These are phyloP conservation scores for Drosophila melanica DNA, from an alignment of 1,140 invertebrate species.

Conservation along the genomic window DNA sequence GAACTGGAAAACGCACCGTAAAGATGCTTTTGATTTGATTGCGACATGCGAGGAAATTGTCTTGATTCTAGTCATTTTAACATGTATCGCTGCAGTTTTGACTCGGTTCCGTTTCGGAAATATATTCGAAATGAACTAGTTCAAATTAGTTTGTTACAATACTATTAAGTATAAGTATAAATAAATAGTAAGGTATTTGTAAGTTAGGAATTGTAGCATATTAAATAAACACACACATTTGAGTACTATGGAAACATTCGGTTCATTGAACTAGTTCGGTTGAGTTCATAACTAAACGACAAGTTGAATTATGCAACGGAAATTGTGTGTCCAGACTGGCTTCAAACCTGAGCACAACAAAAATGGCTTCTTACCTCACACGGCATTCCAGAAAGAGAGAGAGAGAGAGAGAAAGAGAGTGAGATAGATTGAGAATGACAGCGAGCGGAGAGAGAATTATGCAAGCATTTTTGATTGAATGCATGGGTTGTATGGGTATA, in stretches of 20 bases:
- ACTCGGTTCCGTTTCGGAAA: no score
- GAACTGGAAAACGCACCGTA: slow-evolving; percentile 4
- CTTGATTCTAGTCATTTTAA: background rate
- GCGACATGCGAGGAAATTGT: slow-evolving; percentile 23
- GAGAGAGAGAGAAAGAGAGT: background rate
- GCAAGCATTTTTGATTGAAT: slow-evolving; percentile 52
- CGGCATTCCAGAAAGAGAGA: background rate
- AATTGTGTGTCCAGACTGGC: background rate
- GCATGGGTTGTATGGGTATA: slow-evolving; percentile 12
- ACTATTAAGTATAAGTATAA: no score
- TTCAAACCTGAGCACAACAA: background rate
- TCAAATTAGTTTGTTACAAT: background rate
- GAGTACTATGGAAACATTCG: no score
- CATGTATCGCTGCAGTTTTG: background rate
- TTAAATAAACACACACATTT: background rate
- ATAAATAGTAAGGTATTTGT: background rate
- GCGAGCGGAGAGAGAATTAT: slow-evolving; percentile 63
- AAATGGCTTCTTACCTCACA: background rate
- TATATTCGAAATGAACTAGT: background rate
- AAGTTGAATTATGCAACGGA: background rate
- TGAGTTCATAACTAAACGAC: background rate
- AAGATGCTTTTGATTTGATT: slow-evolving; percentile 12
- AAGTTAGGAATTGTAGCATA: no score
- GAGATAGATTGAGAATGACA: background rate
- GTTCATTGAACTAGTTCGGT: slow-evolving; percentile 1